These are phyloP conservation scores for Rattus rattus DNA, from an alignment of 2,113 vertebrate genomes.

Conservation along the genomic window DNA sequence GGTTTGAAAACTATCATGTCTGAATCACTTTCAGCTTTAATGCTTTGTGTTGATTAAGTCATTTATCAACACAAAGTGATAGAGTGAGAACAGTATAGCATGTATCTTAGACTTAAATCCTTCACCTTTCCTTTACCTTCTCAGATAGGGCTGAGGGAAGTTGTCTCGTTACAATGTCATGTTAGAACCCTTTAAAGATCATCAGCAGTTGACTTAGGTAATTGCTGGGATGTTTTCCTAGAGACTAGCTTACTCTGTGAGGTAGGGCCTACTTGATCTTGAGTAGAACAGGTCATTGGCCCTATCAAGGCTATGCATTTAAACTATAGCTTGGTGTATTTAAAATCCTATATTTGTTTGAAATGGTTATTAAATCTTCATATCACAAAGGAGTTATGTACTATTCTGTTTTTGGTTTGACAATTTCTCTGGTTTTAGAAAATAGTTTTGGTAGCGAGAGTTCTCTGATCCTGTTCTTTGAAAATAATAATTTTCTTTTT, in stretches of 20 bases:
- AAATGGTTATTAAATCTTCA: conserved; percentile 42
- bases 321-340: conserved; percentile 17
- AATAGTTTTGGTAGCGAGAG: background rate
- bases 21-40: conserved; percentile 22
- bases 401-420: conserved; percentile 3
- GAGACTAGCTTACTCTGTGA: background rate
- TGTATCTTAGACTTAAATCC: background rate
- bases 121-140: background rate
- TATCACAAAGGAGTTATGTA: background rate
- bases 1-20: background rate
- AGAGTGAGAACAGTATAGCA: background rate
- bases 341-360: conserved; percentile 37
- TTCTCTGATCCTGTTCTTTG: conserved; percentile 29
- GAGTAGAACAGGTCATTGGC: background rate
- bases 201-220: conserved; percentile 43
- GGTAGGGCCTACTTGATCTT: conserved; percentile 11
- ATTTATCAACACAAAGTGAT: background rate
- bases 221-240: conserved; percentile 46
- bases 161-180: conserved; percentile 31
- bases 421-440: background rate
- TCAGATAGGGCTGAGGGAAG: background rate
- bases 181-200: conserved; percentile 38
- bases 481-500: conserved; percentile 38
- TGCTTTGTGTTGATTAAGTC: background rate
- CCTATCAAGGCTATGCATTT: conserved; percentile 30